Evolutionary conservation across 2,888 invertebrate species (phyloP).

Genomic region (Ceratothoa steindachneri): DNA sequence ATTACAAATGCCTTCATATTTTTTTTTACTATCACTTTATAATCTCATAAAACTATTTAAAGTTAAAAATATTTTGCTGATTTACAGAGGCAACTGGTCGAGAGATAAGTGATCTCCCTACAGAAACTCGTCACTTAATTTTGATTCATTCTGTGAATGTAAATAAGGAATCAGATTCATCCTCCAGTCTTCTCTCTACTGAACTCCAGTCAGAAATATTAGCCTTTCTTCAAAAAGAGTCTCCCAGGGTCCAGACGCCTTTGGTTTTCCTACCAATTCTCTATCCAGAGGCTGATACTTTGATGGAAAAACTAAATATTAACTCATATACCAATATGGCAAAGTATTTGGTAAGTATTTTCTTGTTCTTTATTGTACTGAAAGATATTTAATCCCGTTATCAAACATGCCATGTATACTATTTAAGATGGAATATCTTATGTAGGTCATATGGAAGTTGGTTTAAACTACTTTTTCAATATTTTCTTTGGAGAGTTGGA

Average conservation of each 20-base stretch:
- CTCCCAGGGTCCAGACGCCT: slow-evolving; percentile 81
- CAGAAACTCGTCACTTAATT: slow-evolving; percentile 30
- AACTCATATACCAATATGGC: slow-evolving; percentile 54
- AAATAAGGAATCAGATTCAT: slow-evolving; percentile 20
- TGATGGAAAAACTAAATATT: slow-evolving; percentile 55
- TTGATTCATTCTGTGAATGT: slow-evolving; percentile 28
- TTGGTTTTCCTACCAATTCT: slow-evolving; percentile 82
- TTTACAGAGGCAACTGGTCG: slow-evolving; percentile 52
- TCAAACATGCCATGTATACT: too few relatives aligned
- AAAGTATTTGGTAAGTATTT: slow-evolving; percentile 56
- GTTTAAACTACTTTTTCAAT: too few relatives aligned
- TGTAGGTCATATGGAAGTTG: too few relatives aligned
- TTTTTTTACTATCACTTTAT: too few relatives aligned
- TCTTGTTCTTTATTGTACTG: too few relatives aligned
- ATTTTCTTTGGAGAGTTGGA: too few relatives aligned
- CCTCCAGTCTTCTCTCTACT: slow-evolving; percentile 66
- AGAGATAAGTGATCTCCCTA: slow-evolving; percentile 29
- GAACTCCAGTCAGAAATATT: slow-evolving; percentile 71
- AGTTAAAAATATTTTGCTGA: too few relatives aligned
- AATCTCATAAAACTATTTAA: too few relatives aligned
- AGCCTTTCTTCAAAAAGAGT: slow-evolving; percentile 75
- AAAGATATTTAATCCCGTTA: too few relatives aligned
- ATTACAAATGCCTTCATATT: too few relatives aligned
- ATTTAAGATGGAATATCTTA: too few relatives aligned
- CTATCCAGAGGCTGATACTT: slow-evolving; percentile 66